Conservation (phyloP, 2,113 vertebrate genomes). For the Cynocephalus volans region DNA sequence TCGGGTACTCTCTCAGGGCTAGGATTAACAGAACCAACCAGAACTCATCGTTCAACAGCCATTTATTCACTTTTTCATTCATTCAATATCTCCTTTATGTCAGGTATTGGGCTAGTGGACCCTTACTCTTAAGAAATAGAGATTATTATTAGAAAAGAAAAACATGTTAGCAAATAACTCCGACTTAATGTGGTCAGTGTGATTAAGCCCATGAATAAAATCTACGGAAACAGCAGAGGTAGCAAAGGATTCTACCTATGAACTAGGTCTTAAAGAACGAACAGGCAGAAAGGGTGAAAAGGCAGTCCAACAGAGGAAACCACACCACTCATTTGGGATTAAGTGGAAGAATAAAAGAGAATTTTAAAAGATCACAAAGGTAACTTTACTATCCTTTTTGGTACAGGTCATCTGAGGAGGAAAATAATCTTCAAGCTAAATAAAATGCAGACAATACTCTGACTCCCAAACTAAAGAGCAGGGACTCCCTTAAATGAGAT, state of each 20-base stretch:
- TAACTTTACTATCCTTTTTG: neutral
- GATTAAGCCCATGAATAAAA: neutral
- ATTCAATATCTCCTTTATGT: neutral
- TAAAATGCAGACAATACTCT: slow-evolving; percentile 58
- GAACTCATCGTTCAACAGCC: neutral
- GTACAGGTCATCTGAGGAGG: neutral
- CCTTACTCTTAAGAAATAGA: slow-evolving; percentile 1
- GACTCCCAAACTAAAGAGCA: neutral
- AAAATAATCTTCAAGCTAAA: slow-evolving; percentile 54
- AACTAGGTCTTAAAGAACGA: neutral
- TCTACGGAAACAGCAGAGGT: neutral
- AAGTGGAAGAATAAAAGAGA: neutral
- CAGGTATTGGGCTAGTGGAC: neutral
- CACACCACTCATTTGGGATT: neutral
- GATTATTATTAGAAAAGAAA: slow-evolving; percentile 17
- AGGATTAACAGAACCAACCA: neutral
- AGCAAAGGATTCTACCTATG: neutral
- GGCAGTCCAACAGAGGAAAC: neutral
- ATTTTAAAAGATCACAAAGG: slow-evolving; percentile 9
- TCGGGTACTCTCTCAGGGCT: neutral
- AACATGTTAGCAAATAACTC: neutral
- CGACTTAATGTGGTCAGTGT: neutral
- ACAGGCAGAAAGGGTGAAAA: neutral
- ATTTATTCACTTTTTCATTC: neutral
- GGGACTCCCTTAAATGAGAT: neutral